A percentile compares a stretch with the other conserved stretches of the same genome.
phyloP scores from a whole-genome alignment of 2,113 vertebrate genomes.

The Eira barbara region DNA sequence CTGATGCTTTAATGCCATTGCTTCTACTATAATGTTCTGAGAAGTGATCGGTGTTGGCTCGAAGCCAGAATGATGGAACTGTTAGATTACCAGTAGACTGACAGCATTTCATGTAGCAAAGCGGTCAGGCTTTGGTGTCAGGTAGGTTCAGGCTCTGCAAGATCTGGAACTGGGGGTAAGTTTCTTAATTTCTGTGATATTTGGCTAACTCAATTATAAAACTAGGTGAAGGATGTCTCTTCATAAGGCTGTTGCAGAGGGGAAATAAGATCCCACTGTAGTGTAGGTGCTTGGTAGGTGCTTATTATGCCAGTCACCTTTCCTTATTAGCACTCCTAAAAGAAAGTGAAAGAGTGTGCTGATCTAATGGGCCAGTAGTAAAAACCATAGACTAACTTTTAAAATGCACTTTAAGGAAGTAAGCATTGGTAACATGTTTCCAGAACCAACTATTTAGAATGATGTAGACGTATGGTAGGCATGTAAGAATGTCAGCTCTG shows the following conservation, averaged over 20 bases:
- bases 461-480: rapidly evolving
- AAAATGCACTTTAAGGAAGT: background rate
- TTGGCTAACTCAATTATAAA: background rate
- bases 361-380: too few species aligned
- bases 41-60: too few species aligned
- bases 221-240: background rate
- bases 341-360: rapidly evolving
- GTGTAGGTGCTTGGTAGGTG: rapidly evolving
- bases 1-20: rapidly evolving
- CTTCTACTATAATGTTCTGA: background rate
- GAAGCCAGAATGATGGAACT: too few species aligned
- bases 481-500: background rate
- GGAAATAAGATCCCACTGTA: background rate
- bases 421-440: rapidly evolving
- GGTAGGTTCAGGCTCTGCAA: background rate
- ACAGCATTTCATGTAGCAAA: background rate
- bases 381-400: background rate
- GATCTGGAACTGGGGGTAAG: background rate
- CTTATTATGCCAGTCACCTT: background rate
- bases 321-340: background rate
- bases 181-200: background rate
- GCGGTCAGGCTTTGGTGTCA: background rate
- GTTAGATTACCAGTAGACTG: rapidly evolving
- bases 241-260: background rate
- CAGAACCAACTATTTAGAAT: background rate